Evolutionary conservation across 2,113 vertebrate genomes (phyloP), one percentile per base, ranked within the genome.

Genomic region (Isichthys henryi): DNA sequence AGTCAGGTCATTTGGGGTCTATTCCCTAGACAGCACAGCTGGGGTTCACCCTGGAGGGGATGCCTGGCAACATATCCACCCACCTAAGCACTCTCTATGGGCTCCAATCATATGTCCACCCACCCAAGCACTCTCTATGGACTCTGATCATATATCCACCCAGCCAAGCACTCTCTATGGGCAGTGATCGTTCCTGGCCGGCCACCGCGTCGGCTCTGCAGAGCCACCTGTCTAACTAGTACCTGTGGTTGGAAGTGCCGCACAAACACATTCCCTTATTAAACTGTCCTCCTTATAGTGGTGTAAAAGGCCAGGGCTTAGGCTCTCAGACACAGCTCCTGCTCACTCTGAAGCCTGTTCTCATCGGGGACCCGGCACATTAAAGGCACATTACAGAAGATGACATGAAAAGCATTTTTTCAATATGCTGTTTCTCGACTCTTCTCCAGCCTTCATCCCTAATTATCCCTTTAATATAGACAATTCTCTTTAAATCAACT

Each of bases 401-500:
- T 93, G 90, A 92, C 85, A 86, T 43, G n/a, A 89, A 35, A 19
- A 66, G n/a, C 46, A 93, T 17, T 84, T 48, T 84, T 48, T 6
- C 80, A 46, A n/a, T 23, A 48, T 46, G 19, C 39, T 10, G 45
- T 45, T 46, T 10, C 19, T n/a, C 19, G 2, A 48, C 21, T 77
- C 17, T 48, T n/a, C 43, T 83, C 39, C 8, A 46, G 35, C 23
- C 8, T 48, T 23, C 9, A 43, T 84, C 39, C 39, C 39, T 84
- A n/a, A 23, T 84, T 46, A 48, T 84, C 19, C 77, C 86, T 93
- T 94, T 92, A 49, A 91, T n/a, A 43, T 93, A 94, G 91, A 88
- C 91, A 90, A 23, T 84, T n/a, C 90, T 90, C 88, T 31, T 82
- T 62, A 35, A 58, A 31, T 21, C 49, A 86, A 5, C n/a, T n/a